These are phyloP conservation scores for Lepilemur ruficaudatus DNA, from an alignment of 2,797 vertebrate species.

Conservation along the genomic window DNA sequence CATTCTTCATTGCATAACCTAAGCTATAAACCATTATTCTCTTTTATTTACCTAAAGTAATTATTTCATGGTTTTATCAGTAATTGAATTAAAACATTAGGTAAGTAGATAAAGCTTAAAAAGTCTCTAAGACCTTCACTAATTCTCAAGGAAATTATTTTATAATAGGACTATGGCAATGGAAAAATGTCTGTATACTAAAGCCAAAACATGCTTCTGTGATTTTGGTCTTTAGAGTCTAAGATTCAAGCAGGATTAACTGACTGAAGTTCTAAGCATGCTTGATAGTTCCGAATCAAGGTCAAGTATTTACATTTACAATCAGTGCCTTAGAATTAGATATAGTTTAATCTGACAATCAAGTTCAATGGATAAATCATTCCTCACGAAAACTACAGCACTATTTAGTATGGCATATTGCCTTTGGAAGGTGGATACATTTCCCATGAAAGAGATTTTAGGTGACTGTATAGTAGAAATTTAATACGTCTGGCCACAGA, in stretches of 20 bases:
- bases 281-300: conserved; percentile 48
- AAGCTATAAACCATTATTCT: not conserved
- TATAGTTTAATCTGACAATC: conserved; percentile 47
- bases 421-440: conserved; percentile 44
- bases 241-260: conserved; percentile 68
- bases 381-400: not conserved
- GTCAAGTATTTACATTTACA: conserved; percentile 41
- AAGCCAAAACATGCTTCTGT: conserved; percentile 59
- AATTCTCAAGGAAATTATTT: conserved; percentile 38
- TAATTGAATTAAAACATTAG: conserved; percentile 12
- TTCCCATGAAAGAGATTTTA: conserved; percentile 46
- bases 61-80: not conserved
- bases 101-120: conserved; percentile 12
- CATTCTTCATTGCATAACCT: not conserved
- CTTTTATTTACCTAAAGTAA: conserved; percentile 18
- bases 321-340: conserved; percentile 42
- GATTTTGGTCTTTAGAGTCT: conserved; percentile 49
- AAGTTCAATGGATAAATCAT: conserved; percentile 44
- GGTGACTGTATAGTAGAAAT: conserved; percentile 37
- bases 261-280: conserved; percentile 62
- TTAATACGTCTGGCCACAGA: conserved; percentile 50
- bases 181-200: conserved; percentile 50
- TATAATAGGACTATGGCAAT: conserved; percentile 53
- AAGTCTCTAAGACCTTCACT: conserved; percentile 34
- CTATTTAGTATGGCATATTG: not conserved